phyloP scores from a whole-genome alignment of 1,140 invertebrate species.

The Anastrepha ludens region DNA sequence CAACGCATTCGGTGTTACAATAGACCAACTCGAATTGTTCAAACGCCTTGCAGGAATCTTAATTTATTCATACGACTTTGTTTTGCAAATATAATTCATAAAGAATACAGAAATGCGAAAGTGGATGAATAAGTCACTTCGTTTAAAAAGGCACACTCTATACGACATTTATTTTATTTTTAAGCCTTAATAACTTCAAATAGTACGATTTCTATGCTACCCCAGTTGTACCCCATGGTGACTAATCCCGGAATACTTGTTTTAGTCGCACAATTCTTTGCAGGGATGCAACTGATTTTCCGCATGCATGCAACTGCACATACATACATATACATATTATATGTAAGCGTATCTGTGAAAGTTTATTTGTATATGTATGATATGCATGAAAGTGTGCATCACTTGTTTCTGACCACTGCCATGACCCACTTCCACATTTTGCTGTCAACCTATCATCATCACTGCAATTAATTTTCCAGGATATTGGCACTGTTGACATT shows the following conservation, averaged over 20 bases:
- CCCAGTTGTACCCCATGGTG: no score
- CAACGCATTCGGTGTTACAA: not conserved
- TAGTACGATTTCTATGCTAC: no score
- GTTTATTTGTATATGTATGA: not conserved
- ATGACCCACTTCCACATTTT: conserved; percentile 36
- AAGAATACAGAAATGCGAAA: no score
- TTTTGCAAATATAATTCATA: no score
- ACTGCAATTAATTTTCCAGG: conserved; percentile 26
- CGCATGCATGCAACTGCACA: not conserved
- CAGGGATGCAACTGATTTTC: no score
- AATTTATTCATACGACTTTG: not conserved
- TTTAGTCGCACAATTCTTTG: no score
- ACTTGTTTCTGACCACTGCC: not conserved
- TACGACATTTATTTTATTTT: no score
- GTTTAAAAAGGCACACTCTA: no score
- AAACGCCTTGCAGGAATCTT: not conserved
- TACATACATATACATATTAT: not conserved
- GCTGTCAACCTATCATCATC: conserved; percentile 12
- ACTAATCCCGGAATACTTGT: no score
- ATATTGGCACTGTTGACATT: conserved; percentile 8
- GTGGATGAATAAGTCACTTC: no score
- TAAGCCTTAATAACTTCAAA: no score
- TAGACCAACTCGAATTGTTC: not conserved
- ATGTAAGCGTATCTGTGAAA: not conserved
- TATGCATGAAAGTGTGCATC: not conserved